These are phyloP conservation scores for Vanessa atalanta DNA, from an alignment of 1,140 invertebrate species.

Conservation along the genomic window DNA sequence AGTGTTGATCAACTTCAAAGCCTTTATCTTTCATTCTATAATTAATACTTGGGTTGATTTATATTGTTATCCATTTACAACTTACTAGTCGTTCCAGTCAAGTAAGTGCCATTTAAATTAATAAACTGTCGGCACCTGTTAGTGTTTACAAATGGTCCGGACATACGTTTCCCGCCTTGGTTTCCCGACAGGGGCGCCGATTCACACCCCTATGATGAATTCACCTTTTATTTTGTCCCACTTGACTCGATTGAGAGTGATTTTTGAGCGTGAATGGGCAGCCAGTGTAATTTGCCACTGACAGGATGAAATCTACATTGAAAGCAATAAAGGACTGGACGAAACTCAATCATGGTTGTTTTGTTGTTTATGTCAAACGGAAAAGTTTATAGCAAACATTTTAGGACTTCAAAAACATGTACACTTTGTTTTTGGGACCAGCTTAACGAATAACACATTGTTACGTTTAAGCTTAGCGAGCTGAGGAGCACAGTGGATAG, in stretches of 20 bases:
- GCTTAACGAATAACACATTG: neutral
- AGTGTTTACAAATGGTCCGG: slow-evolving; percentile 75
- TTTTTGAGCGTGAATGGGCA: slow-evolving; percentile 79
- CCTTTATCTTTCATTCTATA: neutral
- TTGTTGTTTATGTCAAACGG: slow-evolving; percentile 43
- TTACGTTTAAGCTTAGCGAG: neutral
- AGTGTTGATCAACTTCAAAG: neutral
- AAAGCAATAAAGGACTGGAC: slow-evolving; percentile 71
- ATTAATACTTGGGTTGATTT: neutral
- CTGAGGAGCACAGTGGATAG: too few relatives aligned
- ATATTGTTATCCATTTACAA: neutral
- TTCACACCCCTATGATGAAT: slow-evolving; percentile 76
- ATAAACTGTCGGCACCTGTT: slow-evolving; percentile 75
- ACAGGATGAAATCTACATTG: slow-evolving; percentile 75
- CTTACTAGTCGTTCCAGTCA: slow-evolving; percentile 23
- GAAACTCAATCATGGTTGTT: slow-evolving; percentile 68
- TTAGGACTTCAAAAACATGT: slow-evolving; percentile 1
- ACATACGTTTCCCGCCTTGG: slow-evolving; percentile 76
- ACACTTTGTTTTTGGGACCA: neutral
- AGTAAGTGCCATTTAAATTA: slow-evolving; percentile 64
- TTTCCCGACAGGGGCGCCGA: slow-evolving; percentile 64
- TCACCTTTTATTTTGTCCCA: slow-evolving; percentile 79
- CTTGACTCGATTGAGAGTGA: slow-evolving; percentile 77
- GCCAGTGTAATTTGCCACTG: slow-evolving; percentile 74
- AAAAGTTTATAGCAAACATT: slow-evolving; percentile 1